Evolutionary conservation across 1,140 invertebrate genomes (phyloP), one percentile per base, ranked within the genome.

Genomic region (Neelides sp.): DNA sequence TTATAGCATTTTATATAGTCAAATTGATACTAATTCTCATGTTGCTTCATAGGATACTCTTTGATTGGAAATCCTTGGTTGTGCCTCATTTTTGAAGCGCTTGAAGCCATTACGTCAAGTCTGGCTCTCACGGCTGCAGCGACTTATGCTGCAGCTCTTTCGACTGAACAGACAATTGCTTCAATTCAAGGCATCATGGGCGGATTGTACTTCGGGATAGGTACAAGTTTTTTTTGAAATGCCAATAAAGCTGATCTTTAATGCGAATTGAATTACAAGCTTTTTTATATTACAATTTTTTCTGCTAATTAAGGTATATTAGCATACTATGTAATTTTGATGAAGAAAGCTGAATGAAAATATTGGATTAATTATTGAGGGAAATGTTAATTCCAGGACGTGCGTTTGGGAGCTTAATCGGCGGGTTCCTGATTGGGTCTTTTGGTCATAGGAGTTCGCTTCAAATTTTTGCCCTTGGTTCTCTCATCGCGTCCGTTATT

Each of bases 91-190:
- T 85, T 88, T 62, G 87, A 91, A 68, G 78, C 80, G 10, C 71
- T 88, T 66, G 85, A 89, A 71, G 81, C 79, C 1, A 76, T 89
- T 41, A 88, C 85, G n/a, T 79, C 82, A 54, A 82, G 82, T 13
- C 67, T 91, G 39, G 79, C 83, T 56, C 83, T 83, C 65, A 85
- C 84, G 0, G 82, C 85, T 1, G 82, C 82, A 8, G 79, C 85
- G 3, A 85, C 83, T 22, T 88, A 87, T 62, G 82, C 82, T 1
- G 83, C 80, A 3, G 77, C 78, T 52, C 70, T 88, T 2, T 82
- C 83, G 10, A 83, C 82, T 2, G 75, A 75, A n/a, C 78, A 82
- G 2, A 85, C 85, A 1, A 79, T 87, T 55, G 82, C 80, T 15
- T 85, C 82, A 10, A 77, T 88, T 49, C 84, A 89, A 66, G 84